Evolutionary conservation across 2,888 invertebrate genomes (phyloP).

Genomic region (Furcula furcula): DNA sequence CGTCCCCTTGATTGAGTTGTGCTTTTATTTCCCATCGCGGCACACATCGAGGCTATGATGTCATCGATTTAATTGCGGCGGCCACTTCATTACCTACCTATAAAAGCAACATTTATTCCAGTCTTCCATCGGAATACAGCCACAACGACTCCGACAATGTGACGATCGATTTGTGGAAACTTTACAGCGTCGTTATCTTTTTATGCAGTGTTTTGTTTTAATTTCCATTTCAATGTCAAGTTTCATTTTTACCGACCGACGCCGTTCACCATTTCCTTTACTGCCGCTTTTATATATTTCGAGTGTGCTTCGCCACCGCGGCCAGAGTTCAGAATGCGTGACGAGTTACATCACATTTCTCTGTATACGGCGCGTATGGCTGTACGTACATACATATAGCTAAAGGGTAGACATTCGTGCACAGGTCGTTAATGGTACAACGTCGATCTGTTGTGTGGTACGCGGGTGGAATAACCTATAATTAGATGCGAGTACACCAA

Average conservation of each 20-base stretch:
- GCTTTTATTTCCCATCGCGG: conserved; percentile 68
- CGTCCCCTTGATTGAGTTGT: conserved; percentile 63
- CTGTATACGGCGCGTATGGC: conserved; percentile 29
- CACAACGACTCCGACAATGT: conserved; percentile 31
- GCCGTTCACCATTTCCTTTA: conserved; percentile 34
- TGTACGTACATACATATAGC: conserved; percentile 39
- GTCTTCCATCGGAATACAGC: conserved; percentile 44
- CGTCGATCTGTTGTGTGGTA: conserved; percentile 71
- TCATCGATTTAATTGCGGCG: conserved; percentile 75
- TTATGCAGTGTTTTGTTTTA: conserved; percentile 46
- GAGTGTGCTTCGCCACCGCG: conserved; percentile 23
- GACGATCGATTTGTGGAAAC: conserved; percentile 50
- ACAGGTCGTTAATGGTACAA: conserved; percentile 71
- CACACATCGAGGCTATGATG: conserved; percentile 62
- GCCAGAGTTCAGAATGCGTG: conserved; percentile 47
- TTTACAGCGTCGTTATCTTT: conserved; percentile 56
- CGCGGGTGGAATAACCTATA: conserved; percentile 79
- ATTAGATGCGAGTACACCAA: conserved; percentile 77
- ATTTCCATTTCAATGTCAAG: conserved; percentile 55
- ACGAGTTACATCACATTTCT: conserved; percentile 57
- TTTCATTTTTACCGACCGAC: conserved; percentile 35
- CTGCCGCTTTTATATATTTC: conserved; percentile 31
- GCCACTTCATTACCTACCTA: conserved; percentile 65
- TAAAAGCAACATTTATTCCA: conserved; percentile 57
- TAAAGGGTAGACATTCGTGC: conserved; percentile 63